Base-by-base conservation (phyloP, 2,797 vertebrate genomes). In the Scolopax rusticola region DNA sequence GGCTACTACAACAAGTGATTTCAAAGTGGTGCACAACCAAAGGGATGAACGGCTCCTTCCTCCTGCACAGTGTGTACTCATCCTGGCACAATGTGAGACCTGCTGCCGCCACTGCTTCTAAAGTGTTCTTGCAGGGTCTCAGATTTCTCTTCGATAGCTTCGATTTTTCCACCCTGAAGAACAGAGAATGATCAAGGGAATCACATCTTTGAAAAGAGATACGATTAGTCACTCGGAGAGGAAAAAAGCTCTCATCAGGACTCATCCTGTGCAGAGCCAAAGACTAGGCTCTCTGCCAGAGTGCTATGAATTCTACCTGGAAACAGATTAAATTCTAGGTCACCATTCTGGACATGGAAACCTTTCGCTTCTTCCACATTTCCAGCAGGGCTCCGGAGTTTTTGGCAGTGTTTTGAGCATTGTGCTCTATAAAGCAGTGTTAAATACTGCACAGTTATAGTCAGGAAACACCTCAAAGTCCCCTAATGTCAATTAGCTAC, bases 401-500 rank as follows among this genome's bases (percentile, higher is more conserved):
- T 92, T 85, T 96, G 95, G 96, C 95, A 92, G 48, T 36, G 71
- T 92, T 91, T 92, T 57, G 71, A 71, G 87, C 71, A 89, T 91
- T 96, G 90, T 95, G 81, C 74, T 96, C 90, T 74, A 87, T 92
- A 95, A 95, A 97, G 92, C 60, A 75, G 64, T 70, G 86, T 78
- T 94, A 96, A 95, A 94, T 80, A 91, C 75, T 77, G 43, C 60
- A 48, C 77, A 48, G 93, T 82, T 96, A 80, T 8, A 83, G 71
- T 80, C 90, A 94, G 90, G 92, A 96, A 96, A 95, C 95, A 96
- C 92, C 95, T 96, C 89, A 15, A 77, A 94, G 78, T 95, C 93
- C 92, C 95, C 92, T 75, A 91, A 89, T 94, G 93, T 89, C 95
- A 93, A 93, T 96, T 96, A 95, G 89, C 92, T 87, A 67, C 87